phyloP scores from a whole-genome alignment of 2,113 vertebrate species.

The Arizona elegans region DNA sequence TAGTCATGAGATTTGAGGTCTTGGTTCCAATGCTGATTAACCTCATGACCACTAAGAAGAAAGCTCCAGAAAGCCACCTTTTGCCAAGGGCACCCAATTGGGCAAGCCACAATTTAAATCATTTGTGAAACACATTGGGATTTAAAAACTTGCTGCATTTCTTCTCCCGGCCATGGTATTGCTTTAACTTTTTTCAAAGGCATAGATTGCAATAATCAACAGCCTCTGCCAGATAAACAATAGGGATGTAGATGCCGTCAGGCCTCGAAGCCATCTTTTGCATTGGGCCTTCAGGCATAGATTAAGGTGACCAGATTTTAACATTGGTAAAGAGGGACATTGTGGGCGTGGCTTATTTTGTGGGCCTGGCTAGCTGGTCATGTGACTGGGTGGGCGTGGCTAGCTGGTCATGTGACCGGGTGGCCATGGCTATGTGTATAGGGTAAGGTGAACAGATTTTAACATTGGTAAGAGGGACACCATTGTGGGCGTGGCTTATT shows the following conservation, averaged over 20 bases:
- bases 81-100: neutral
- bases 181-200: neutral
- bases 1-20: constrained; percentile 26
- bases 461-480: no score
- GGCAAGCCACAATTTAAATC: neutral
- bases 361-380: no score
- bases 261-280: no score
- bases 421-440: no score
- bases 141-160: neutral
- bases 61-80: neutral
- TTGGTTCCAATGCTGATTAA: constrained; percentile 16
- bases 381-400: no score
- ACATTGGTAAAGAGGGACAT: no score
- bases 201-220: neutral
- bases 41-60: neutral
- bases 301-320: no score
- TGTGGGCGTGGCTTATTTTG: no score
- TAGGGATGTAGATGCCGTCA: neutral
- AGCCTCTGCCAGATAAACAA: neutral
- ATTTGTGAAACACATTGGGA: neutral
- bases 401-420: no score
- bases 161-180: neutral
- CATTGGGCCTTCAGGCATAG: no score
- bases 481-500: no score
- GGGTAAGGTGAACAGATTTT: no score